Percentiles rank a stretch among this genome's conserved stretches.
Conservation (phyloP, 2,797 vertebrate species). For the Pseudomugil tenellus region DNA sequence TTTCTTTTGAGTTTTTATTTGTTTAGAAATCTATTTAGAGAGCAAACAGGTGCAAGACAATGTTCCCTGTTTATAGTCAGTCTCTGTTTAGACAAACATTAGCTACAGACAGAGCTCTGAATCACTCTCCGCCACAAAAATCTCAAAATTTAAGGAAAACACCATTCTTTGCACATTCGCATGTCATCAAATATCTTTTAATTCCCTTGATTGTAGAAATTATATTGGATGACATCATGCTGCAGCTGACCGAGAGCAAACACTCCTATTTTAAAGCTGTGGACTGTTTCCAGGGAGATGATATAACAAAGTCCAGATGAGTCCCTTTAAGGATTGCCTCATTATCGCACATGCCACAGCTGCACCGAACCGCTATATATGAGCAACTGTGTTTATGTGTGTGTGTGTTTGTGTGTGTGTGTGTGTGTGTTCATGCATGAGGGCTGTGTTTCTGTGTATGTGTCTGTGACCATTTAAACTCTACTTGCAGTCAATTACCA, state of each 20-base stretch:
- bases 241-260: slow-evolving; percentile 78
- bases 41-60: slow-evolving; percentile 65
- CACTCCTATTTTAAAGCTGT: slow-evolving; percentile 73
- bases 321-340: slow-evolving; percentile 77
- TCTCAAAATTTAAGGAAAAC: slow-evolving; percentile 65
- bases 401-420: slow-evolving; percentile 32
- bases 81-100: slow-evolving; percentile 61
- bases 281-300: slow-evolving; percentile 77
- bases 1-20: slow-evolving; percentile 1
- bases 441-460: slow-evolving; percentile 26
- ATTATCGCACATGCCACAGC: slow-evolving; percentile 77
- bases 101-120: slow-evolving; percentile 51
- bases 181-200: slow-evolving; percentile 72
- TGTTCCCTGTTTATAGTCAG: slow-evolving; percentile 53
- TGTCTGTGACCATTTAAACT: slow-evolving; percentile 78
- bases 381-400: slow-evolving; percentile 29
- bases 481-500: slow-evolving; percentile 80
- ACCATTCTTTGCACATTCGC: slow-evolving; percentile 66
- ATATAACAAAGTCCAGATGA: slow-evolving; percentile 80
- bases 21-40: not conserved
- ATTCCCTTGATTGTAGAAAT: slow-evolving; percentile 71
- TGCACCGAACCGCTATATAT: slow-evolving; percentile 66
- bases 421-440: slow-evolving; percentile 22
- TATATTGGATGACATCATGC: slow-evolving; percentile 80
- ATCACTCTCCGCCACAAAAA: slow-evolving; percentile 68